These are phyloP conservation scores for Scaptomyza cyrtandrae DNA, from an alignment of 2,888 invertebrate species.

Conservation along the genomic window DNA sequence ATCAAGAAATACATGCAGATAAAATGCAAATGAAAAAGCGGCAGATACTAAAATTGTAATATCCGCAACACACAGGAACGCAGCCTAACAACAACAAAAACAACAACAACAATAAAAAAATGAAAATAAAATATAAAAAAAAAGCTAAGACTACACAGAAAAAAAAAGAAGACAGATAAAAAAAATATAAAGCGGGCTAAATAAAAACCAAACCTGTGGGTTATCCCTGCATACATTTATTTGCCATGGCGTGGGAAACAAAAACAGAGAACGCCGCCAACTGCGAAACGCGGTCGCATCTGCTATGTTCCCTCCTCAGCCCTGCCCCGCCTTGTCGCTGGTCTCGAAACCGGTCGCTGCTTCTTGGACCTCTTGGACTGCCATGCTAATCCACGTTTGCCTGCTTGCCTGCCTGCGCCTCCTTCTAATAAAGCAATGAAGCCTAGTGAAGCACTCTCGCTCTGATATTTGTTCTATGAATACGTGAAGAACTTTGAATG, in stretches of 20 bases:
- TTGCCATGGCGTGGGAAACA: slow-evolving; percentile 74
- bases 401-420: slow-evolving; percentile 14
- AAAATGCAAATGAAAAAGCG: slow-evolving; percentile 77
- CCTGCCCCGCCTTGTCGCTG: not conserved
- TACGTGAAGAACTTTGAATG: slow-evolving; percentile 42
- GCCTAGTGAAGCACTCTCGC: slow-evolving; percentile 25
- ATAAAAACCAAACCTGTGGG: slow-evolving; percentile 70
- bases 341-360: slow-evolving; percentile 60
- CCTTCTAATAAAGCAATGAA: slow-evolving; percentile 70
- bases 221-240: slow-evolving; percentile 64
- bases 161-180: not conserved
- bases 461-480: slow-evolving; percentile 58
- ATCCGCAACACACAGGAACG: slow-evolving; percentile 71
- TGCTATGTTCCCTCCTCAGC: slow-evolving; percentile 8
- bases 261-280: slow-evolving; percentile 48
- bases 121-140: slow-evolving; percentile 25
- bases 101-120: slow-evolving; percentile 18
- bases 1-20: slow-evolving; percentile 69
- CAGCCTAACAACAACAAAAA: slow-evolving; percentile 30
- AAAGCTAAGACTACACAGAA: slow-evolving; percentile 29
- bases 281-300: slow-evolving; percentile 49
- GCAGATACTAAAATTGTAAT: slow-evolving; percentile 79
- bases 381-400: slow-evolving; percentile 58
- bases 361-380: slow-evolving; percentile 16
- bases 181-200: slow-evolving; percentile 17